Evolutionary conservation across 1,140 invertebrate genomes (phyloP).

Genomic region (Mesaphorura yosii): DNA sequence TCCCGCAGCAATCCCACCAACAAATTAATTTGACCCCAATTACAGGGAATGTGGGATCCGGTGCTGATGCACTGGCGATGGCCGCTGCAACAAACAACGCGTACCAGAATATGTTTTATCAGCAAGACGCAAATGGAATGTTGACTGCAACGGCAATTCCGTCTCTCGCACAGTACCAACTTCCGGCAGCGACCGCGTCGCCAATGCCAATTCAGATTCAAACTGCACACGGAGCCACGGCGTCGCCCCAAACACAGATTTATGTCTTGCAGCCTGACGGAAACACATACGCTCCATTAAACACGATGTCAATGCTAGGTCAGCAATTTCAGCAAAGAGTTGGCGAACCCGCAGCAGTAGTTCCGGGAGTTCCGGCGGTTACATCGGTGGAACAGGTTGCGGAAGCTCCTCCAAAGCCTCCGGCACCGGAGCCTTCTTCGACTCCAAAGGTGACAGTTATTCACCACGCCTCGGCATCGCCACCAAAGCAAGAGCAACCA

Average conservation of each 20-base stretch:
- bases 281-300: constrained; percentile 19
- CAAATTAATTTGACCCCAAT: background rate
- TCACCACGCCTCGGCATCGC: background rate
- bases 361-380: background rate
- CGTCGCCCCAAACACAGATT: constrained; percentile 6
- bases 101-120: background rate
- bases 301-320: constrained; percentile 4
- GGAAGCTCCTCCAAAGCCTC: background rate
- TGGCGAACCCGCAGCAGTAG: background rate
- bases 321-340: constrained; percentile 1
- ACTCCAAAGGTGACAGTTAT: background rate
- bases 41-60: background rate
- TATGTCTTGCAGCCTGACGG: constrained; percentile 21
- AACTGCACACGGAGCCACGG: background rate
- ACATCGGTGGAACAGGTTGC: background rate
- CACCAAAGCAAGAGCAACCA: background rate
- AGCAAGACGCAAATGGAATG: background rate
- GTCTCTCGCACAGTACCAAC: background rate
- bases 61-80: too few species aligned
- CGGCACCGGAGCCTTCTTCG: background rate
- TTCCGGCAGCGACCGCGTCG: background rate
- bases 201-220: background rate
- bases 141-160: background rate
- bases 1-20: background rate
- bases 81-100: background rate